These are phyloP conservation scores for Phenganax subtilis DNA, from an alignment of 92 coral and sea anemone genomes.

Conservation along the genomic window DNA sequence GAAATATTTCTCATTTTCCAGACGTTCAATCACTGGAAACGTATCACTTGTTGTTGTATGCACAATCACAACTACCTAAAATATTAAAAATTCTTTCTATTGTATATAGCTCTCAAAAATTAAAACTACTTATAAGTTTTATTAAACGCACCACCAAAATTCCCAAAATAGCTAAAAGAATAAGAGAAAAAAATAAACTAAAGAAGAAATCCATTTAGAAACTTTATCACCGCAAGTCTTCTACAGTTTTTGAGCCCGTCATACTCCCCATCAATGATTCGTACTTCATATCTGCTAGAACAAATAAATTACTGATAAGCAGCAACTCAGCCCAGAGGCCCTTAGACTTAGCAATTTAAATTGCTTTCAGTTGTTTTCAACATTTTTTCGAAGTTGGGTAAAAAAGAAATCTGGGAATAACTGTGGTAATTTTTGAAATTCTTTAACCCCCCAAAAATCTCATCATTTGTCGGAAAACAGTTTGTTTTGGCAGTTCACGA, in stretches of 20 bases:
- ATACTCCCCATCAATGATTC: background rate
- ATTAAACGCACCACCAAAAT: slow-evolving; percentile 13
- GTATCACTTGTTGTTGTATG: slow-evolving; percentile 63
- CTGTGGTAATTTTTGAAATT: too few relatives aligned
- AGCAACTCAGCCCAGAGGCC: too few relatives aligned
- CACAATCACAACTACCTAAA: slow-evolving; percentile 61
- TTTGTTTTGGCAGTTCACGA: too few relatives aligned
- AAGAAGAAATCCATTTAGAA: slow-evolving; percentile 10
- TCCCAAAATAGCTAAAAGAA: slow-evolving; percentile 33
- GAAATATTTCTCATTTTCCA: slow-evolving; percentile 82
- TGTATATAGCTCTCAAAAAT: background rate
- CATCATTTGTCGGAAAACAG: too few relatives aligned
- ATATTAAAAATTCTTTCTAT: background rate
- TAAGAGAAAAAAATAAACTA: slow-evolving; percentile 6
- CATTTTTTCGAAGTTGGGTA: too few relatives aligned
- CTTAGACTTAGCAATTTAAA: too few relatives aligned
- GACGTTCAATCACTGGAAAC: slow-evolving; percentile 70
- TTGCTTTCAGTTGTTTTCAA: too few relatives aligned
- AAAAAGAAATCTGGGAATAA: too few relatives aligned
- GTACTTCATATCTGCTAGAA: too few relatives aligned
- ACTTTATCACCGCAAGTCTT: slow-evolving; percentile 1
- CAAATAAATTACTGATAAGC: too few relatives aligned
- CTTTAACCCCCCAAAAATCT: too few relatives aligned
- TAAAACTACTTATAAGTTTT: too few relatives aligned
- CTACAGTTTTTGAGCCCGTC: background rate